Evolutionary conservation across 2,888 invertebrate genomes (phyloP), one percentile per base, ranked within the genome.

Genomic region (Pantelozetes paolii): DNA sequence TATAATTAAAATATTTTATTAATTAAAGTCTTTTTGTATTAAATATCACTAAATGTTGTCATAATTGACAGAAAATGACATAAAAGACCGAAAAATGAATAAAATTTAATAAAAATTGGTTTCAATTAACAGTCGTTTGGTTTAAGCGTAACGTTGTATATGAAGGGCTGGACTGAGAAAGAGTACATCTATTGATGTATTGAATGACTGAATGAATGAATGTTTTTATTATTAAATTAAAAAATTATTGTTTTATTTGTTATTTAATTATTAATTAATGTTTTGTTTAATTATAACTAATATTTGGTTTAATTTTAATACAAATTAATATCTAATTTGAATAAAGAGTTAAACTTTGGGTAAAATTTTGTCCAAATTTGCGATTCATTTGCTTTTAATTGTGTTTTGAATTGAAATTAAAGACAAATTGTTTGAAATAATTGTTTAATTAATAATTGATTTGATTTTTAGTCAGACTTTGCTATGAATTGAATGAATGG

Each of bases 211-310:
- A n/a, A n/a, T n/a, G n/a, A n/a, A n/a, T n/a, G 13, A 57, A 57
- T 57, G 57, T 57, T 57, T 57, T 57, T 57, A 57, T 57, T 57
- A 57, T 57, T 57, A 30, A 57, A 57, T 54, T 54, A 57, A 57
- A 30, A 2, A 45, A 13, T 15, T 15, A 57, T 20, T 13, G 30
- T 57, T 57, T 57, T 28, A 57, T 57, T 57, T 57, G 30, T 57
- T 57, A 57, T 57, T 57, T 30, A 45, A 36, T 36, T 23, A 23
- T 9, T 18, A 20, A 57, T 8, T 54, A 2, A 54, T 54, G 18
- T 57, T 57, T 28, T 57, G 57, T 57, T 57, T 57, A 28, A 8
- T 23, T 57, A 45, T 45, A 15, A 11, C 11, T 45, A 11, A 45
- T 11, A 11, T 45, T 9, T 11, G 15, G 15, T 2, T 2, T 45